Evolutionary conservation across 2,113 vertebrate species (phyloP), one percentile per base, ranked within the genome.

Genomic region (Riparia riparia): DNA sequence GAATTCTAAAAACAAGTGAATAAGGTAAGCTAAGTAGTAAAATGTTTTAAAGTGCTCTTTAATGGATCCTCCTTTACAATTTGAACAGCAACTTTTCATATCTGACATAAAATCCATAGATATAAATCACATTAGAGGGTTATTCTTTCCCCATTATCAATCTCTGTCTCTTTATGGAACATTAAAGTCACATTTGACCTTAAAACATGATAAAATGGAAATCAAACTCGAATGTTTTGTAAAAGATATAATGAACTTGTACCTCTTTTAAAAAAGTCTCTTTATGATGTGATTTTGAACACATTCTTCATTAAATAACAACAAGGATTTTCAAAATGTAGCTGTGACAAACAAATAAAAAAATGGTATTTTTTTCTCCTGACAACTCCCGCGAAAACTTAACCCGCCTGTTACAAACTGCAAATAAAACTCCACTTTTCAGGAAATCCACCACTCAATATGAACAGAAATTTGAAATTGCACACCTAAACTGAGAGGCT

Each of bases 81-180:
- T 98, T 98, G 98, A 99, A 98, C 95, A 95, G 97, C 98, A 98
- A 99, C 99, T 99, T 98, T 98, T 99, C 99, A 99, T 98, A 98
- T 99, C 98, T 98, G 99, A 99, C 99, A 99, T 98, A 98, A 99
- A 99, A 99, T 99, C 99, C 98, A 99, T 99, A 98, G 98, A 98
- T 98, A 99, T 99, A 99, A 99, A 99, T 99, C 98, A 99, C 98
- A 99, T 99, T 99, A 99, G 98, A 98, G 98, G 95, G 98, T 98
- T 98, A 98, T 98, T 99, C 98, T 99, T 98, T 98, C 97, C 97
- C 95, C 98, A 99, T 99, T 99, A 99, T 99, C 98, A 99, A 99
- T 99, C 99, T 99, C 98, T 98, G 99, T 99, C 99, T 99, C 98
- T 98, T 99, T 99, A 98, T 97, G 97, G 98, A 98, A 98, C 97